Percentiles rank a stretch among this genome's conserved stretches.
phyloP scores from a whole-genome alignment of 2,113 vertebrate species.

The Varanus salvator region DNA sequence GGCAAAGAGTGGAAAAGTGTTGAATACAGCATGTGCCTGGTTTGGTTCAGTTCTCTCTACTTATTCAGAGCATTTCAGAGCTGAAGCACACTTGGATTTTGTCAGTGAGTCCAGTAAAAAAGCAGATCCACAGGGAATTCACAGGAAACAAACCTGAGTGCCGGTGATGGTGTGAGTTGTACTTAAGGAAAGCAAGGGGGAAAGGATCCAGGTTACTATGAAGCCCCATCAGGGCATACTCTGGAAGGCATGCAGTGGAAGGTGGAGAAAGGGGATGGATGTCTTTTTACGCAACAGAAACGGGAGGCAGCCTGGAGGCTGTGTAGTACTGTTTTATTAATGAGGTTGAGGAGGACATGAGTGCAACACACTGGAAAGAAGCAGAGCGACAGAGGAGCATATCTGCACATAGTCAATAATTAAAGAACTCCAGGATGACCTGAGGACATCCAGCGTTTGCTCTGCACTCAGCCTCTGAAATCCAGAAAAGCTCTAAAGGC shows the following conservation, averaged over 20 bases:
- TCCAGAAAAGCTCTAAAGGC: slow-evolving; percentile 34
- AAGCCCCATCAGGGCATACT: neutral
- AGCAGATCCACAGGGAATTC: neutral
- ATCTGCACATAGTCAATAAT: slow-evolving; percentile 60
- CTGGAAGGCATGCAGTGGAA: neutral
- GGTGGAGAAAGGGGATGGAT: neutral
- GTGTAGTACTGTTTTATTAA: slow-evolving; percentile 53
- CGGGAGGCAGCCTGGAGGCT: slow-evolving; percentile 22
- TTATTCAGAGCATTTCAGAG: neutral
- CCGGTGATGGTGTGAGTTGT: slow-evolving; percentile 21
- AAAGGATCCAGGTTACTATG: slow-evolving; percentile 11
- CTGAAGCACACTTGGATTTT: neutral
- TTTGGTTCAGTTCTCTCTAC: neutral
- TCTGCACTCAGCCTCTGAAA: slow-evolving; percentile 15
- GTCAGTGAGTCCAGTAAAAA: neutral
- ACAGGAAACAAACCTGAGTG: neutral
- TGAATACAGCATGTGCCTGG: neutral
- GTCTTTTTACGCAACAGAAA: slow-evolving; percentile 2
- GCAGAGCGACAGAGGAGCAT: slow-evolving; percentile 22
- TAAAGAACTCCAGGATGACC: slow-evolving; percentile 57
- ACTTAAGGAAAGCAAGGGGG: slow-evolving; percentile 1
- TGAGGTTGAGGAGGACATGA: slow-evolving; percentile 43
- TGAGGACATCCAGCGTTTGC: slow-evolving; percentile 24
- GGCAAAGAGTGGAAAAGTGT: neutral
- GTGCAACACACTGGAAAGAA: slow-evolving; percentile 48